Base-by-base conservation (phyloP, 2,113 vertebrate genomes). In the Macquaria australasica region DNA sequence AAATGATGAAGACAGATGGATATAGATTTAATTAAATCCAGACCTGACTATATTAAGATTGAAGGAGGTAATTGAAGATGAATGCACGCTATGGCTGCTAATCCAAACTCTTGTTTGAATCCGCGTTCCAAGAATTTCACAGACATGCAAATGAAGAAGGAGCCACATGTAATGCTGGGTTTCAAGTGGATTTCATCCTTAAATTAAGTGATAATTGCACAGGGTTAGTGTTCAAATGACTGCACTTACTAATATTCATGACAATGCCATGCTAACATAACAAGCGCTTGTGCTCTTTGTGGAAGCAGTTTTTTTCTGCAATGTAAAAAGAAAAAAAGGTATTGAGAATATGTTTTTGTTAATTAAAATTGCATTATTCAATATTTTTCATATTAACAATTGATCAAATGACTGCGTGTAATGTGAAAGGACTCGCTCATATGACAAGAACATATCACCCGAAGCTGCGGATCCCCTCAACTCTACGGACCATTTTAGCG, bases 1-100 rank as follows among this genome's bases (percentile, higher is more conserved):
- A 79, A 88, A 92, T 75, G 89, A 94, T 91, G 92, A 93, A 94
- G 93, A 93, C 93, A 77, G 94, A 95, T 93, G 84, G 83, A 89
- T 86, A 83, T 82, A 73, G 84, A 89, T 91, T 92, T 95, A 92
- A 95, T 95, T 93, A 92, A 95, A 94, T 91, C 88, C 69, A 14
- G 71, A 84, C 72, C 81, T 86, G 94, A 94, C 91, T 91, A 87
- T 59, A 94, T 94, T 91, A 94, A 93, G 92, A 95, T 94, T 82
- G 93, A 94, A 85, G 77, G 77, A 85, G 92, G 83, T 87, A 84
- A 90, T 69, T 83, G 84, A 91, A 90, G 91, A 94, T 83, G 91
- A 94, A 93, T 81, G 81, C 71, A 74, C 23, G 60, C 84, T 53
- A 60, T 53, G 83, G 83, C 75, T 87, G 71, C 78, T 90, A 89